Base-by-base conservation (phyloP, 1,140 invertebrate genomes). In the Holotrichia oblita region DNA sequence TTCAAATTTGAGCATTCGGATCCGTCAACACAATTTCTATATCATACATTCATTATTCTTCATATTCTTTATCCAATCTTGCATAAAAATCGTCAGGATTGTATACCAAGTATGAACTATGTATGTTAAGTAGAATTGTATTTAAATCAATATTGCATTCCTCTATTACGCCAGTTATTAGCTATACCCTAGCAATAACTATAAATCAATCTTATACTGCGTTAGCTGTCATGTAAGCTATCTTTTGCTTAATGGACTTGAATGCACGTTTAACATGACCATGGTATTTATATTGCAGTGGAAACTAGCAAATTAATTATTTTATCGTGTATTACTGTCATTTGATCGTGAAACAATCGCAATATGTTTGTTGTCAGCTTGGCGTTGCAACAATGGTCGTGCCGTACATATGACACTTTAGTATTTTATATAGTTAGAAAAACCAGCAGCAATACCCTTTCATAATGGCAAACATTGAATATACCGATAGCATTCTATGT, bases 261-360 rank as follows among this genome's bases (percentile, higher is more conserved):
- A 14, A 6, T n/a, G 17, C 14, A n/a, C 48, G 14, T 17, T 55
- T 55, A 55, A 55, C 48, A 55, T 55, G 17, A 55, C 14, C 17
- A 55, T 55, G 48, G 48, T 55, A 55, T 55, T 55, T 55, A 55
- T 55, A 55, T 55, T 55, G 17, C 48, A 55, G n/a, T 14, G 7
- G 48, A 6, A 55, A 55, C 48, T 55, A 55, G 14, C 48, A 55
- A 55, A 17, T 55, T 17, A 55, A 55, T 55, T 55, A 55, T 55
- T 17, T 17, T 17, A 17, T 55, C 14, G 48, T 6, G 6, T 14
- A n/a, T 12, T 12, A n/a, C 48, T 55, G 48, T 55, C 48, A 55
- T n/a, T 55, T 55, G 17, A n/a, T 17, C 48, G 48, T n/a, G 48
- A 17, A 55, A 17, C 48, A 55, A 55, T 48, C n/a, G n/a, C 44